Percentiles rank a stretch among this genome's conserved stretches.
Conservation (phyloP, 2,797 vertebrate genomes). For the Bovichtus diacanthus region DNA sequence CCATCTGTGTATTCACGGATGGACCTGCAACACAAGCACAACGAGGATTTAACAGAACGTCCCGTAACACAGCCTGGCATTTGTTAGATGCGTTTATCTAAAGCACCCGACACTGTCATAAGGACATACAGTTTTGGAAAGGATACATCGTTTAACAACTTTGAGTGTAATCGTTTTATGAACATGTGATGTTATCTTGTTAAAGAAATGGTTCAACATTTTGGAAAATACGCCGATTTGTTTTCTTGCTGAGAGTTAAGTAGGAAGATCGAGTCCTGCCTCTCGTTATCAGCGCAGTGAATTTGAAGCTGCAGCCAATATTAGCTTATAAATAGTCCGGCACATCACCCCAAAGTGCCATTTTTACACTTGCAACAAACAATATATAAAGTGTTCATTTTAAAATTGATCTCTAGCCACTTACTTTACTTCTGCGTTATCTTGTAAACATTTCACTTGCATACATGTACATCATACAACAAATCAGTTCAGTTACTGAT, state of each 20-base stretch:
- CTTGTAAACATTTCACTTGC: neutral
- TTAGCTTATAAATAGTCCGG: neutral
- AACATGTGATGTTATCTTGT: neutral
- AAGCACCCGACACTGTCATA: conserved; percentile 35
- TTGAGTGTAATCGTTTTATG: neutral
- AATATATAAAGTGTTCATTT: too few relatives aligned
- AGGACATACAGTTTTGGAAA: conserved; percentile 55
- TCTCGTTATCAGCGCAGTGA: neutral
- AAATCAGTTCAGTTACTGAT: neutral
- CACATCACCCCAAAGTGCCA: neutral
- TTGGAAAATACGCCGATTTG: neutral
- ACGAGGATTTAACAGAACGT: conserved; percentile 13
- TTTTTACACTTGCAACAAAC: neutral
- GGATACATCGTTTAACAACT: neutral
- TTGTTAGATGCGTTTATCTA: conserved; percentile 32
- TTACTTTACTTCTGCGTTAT: conserved; percentile 7
- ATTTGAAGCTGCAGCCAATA: neutral
- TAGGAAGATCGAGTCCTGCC: neutral
- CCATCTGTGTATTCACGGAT: conserved; percentile 88
- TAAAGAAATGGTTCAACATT: neutral
- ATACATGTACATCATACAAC: neutral
- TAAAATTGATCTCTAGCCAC: neutral
- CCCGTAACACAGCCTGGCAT: conserved; percentile 26
- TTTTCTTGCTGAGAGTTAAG: neutral
- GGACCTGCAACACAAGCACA: conserved; percentile 79